These are phyloP conservation scores for Drosophila incognita DNA, from an alignment of 2,888 invertebrate genomes.

Conservation along the genomic window DNA sequence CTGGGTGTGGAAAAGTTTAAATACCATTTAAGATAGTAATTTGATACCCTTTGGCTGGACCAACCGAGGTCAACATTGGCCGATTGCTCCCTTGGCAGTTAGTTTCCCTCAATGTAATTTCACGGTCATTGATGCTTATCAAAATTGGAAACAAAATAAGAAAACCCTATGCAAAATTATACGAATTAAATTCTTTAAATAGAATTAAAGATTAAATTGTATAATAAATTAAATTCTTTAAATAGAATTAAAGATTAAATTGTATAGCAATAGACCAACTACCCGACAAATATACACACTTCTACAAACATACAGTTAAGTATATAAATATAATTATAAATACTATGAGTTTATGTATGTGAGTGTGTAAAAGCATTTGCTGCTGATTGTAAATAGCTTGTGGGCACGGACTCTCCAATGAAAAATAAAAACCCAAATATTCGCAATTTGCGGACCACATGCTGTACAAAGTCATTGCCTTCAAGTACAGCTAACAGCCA, in stretches of 20 bases:
- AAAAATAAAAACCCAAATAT: constrained; percentile 9
- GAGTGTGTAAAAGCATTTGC: constrained; percentile 14
- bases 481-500: constrained; percentile 37
- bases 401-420: constrained; percentile 7
- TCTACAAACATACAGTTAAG: not conserved
- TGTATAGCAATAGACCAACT: constrained; percentile 16
- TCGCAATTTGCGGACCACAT: constrained; percentile 30
- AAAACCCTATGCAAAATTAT: not conserved
- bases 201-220: constrained; percentile 39
- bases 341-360: constrained; percentile 8
- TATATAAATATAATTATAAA: constrained; percentile 4
- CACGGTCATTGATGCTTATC: not conserved
- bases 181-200: constrained; percentile 8
- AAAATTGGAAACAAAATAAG: not conserved
- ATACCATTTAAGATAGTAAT: not conserved
- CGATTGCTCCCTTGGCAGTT: not conserved
- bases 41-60: not conserved
- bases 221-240: not conserved
- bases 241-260: constrained; percentile 41
- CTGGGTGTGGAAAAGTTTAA: not conserved
- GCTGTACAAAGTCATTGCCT: constrained; percentile 55
- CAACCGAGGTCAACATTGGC: not conserved
- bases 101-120: not conserved
- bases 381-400: constrained; percentile 35
- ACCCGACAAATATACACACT: constrained; percentile 3